phyloP scores from a whole-genome alignment of 2,797 vertebrate species.

The Mormyrus proboscirostris region DNA sequence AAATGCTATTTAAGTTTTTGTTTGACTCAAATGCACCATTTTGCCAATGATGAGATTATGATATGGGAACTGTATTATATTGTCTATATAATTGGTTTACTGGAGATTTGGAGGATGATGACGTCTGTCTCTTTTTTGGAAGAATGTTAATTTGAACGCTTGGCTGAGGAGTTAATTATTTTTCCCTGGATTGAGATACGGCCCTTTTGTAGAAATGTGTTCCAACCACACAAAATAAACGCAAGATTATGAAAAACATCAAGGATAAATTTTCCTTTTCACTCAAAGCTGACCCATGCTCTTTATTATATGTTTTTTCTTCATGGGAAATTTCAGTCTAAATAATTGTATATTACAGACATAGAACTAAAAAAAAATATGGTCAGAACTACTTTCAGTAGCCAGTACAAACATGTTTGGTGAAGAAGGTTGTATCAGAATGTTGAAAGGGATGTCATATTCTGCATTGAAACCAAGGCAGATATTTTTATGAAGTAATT shows the following conservation, averaged over 20 bases:
- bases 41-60: constrained; percentile 37
- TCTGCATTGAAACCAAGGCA: neutral
- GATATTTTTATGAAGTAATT: neutral
- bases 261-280: neutral
- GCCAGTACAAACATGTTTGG: neutral
- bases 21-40: constrained; percentile 21
- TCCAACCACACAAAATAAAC: constrained; percentile 22
- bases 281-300: neutral
- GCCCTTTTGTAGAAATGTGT: neutral
- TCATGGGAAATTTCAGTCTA: neutral
- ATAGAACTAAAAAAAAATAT: neutral
- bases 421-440: neutral
- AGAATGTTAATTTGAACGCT: neutral
- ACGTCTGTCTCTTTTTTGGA: neutral
- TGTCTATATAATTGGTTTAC: neutral
- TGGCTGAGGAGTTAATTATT: neutral
- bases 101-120: neutral
- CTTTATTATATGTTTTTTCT: neutral
- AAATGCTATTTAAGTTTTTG: constrained; percentile 37
- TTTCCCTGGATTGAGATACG: neutral
- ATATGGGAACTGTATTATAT: constrained; percentile 36
- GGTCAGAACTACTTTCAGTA: neutral
- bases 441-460: neutral
- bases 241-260: constrained; percentile 10
- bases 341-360: neutral